Conservation (phyloP, 2,113 vertebrate genomes). For the Setophaga kirtlandii region DNA sequence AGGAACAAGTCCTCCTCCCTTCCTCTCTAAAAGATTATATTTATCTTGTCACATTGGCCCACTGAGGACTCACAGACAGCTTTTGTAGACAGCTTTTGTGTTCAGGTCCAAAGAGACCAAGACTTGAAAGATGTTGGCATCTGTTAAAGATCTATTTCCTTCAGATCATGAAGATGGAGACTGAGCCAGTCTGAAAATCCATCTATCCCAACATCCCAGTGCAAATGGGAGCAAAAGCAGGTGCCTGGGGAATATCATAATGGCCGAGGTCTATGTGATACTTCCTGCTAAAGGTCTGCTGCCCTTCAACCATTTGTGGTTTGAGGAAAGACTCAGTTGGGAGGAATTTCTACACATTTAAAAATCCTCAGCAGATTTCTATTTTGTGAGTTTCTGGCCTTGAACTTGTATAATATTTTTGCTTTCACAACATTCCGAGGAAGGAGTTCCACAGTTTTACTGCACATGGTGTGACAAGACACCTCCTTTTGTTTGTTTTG, state of each 20-base stretch:
- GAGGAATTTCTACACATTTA: not conserved
- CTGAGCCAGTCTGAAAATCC: not conserved
- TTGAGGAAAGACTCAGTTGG: not conserved
- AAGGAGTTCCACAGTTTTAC: not conserved
- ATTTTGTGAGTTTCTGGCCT: not conserved
- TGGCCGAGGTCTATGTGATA: not conserved
- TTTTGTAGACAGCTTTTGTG: not conserved
- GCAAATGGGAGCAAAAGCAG: not conserved
- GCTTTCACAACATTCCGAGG: not conserved
- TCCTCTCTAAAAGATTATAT: not conserved
- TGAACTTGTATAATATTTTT: not conserved
- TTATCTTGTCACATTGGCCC: not conserved
- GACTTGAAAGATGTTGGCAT: not conserved
- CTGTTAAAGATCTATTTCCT: not conserved
- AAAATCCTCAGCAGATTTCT: not conserved
- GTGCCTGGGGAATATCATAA: not conserved
- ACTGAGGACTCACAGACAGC: not conserved
- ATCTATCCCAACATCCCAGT: not conserved
- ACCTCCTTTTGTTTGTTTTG: constrained; percentile 5
- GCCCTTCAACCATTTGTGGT: not conserved
- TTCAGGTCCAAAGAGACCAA: not conserved
- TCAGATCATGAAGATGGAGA: not conserved
- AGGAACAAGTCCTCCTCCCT: not conserved
- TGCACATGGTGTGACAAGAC: not conserved
- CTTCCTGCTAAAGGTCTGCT: not conserved